Evolutionary conservation across 2,113 vertebrate genomes (phyloP).

Genomic region (Ondatra zibethicus): DNA sequence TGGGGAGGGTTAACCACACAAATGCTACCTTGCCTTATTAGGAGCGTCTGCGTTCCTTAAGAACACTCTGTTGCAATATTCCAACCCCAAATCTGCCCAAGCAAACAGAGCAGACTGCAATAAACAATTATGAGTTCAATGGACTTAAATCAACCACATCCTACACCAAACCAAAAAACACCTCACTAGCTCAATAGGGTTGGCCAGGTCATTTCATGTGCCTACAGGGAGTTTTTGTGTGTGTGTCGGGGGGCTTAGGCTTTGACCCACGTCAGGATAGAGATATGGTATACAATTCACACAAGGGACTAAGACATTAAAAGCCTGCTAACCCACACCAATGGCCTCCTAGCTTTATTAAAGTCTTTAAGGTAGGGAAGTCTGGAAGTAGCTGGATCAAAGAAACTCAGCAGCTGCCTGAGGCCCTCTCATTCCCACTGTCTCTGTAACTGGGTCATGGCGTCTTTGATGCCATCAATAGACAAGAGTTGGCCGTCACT

Average conservation of each 20-base stretch:
- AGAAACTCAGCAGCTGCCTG: neutral
- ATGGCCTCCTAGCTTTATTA: neutral
- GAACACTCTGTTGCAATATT: neutral
- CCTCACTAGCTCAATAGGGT: accelerated
- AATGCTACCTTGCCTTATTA: constrained; percentile 46
- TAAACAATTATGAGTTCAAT: neutral
- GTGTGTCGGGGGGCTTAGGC: neutral
- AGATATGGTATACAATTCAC: neutral
- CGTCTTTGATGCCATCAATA: neutral
- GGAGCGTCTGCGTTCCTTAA: neutral
- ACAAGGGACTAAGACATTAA: no score
- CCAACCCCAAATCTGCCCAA: neutral
- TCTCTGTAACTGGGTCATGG: neutral
- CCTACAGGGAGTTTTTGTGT: neutral
- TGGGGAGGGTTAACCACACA: neutral
- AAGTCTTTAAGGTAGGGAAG: neutral
- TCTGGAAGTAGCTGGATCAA: neutral
- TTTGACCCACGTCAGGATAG: no score
- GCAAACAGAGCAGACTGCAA: neutral
- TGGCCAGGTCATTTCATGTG: neutral
- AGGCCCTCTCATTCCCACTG: no score
- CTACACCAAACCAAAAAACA: neutral
- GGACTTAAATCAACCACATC: neutral
- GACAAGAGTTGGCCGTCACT: neutral
- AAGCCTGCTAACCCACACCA: neutral